Evolutionary conservation across 2,888 invertebrate species (phyloP).

Genomic region (Drosophila quinaria): DNA sequence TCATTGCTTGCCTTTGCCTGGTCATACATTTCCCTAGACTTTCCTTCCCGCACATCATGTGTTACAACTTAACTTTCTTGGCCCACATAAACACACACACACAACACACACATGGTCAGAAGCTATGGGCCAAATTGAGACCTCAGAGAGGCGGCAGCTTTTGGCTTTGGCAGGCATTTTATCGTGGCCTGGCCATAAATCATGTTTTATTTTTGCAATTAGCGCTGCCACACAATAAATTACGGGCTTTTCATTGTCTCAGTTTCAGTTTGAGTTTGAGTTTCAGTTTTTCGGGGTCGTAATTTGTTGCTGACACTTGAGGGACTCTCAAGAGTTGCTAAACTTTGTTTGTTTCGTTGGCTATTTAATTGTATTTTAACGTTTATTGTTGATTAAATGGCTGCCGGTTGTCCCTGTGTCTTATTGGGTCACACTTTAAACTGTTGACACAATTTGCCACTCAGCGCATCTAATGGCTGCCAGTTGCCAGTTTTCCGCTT

Average conservation of each 20-base stretch:
- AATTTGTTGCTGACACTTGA: conserved; percentile 12
- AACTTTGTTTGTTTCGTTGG: conserved; percentile 45
- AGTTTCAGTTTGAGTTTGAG: conserved; percentile 16
- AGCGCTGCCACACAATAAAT: conserved; percentile 76
- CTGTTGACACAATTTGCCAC: conserved; percentile 77
- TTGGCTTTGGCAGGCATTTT: conserved; percentile 44
- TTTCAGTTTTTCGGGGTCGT: conserved; percentile 18
- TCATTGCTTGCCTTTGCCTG: conserved; percentile 39
- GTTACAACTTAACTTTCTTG: conserved; percentile 55
- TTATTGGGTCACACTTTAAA: conserved; percentile 73
- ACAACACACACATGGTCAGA: conserved; percentile 8
- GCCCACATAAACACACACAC: conserved; percentile 14
- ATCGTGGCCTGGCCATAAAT: conserved; percentile 67
- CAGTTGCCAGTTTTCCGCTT: conserved; percentile 39
- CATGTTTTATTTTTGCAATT: conserved; percentile 79
- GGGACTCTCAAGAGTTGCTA: neutral
- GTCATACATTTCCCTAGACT: conserved; percentile 35
- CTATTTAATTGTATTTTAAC: conserved; percentile 58
- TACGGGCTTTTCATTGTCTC: conserved; percentile 77
- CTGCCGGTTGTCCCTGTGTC: conserved; percentile 36
- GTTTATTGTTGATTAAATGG: conserved; percentile 68
- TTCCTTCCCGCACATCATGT: conserved; percentile 39
- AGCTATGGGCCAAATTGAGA: conserved; percentile 26
- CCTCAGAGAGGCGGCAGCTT: conserved; percentile 27
- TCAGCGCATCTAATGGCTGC: conserved; percentile 43